A percentile compares a stretch with the other conserved stretches of the same genome.
Conservation (phyloP, 1,140 invertebrate genomes). For the Brachionus calyciflorus region DNA sequence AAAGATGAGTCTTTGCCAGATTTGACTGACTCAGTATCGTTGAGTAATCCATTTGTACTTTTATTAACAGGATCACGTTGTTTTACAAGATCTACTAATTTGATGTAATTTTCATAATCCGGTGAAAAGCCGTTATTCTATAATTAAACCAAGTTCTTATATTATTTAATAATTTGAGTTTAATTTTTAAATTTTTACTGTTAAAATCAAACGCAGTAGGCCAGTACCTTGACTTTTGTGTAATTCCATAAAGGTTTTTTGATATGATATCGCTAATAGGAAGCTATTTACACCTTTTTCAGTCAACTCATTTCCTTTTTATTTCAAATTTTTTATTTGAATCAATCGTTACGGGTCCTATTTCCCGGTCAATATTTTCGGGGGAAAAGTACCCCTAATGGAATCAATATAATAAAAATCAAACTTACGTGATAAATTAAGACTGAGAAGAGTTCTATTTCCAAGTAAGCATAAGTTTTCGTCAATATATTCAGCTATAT, state of each 20-base stretch:
- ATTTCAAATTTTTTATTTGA: no score
- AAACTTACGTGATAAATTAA: conserved; percentile 44
- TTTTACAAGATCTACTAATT: background rate
- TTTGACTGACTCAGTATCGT: conserved; percentile 4
- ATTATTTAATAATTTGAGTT: no score
- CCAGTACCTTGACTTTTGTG: conserved; percentile 30
- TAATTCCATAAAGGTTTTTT: conserved; percentile 37
- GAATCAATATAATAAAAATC: no score
- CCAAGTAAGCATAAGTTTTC: conserved; percentile 24
- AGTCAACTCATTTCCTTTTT: conserved; percentile 30
- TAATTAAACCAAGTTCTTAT: no score
- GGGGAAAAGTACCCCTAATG: no score
- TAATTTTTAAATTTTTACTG: background rate
- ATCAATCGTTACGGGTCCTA: no score
- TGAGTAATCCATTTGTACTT: background rate
- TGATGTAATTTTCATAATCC: conserved; percentile 11
- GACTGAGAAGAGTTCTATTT: conserved; percentile 20
- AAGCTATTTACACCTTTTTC: conserved; percentile 19
- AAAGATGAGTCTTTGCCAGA: conserved; percentile 36
- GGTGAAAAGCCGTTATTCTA: conserved; percentile 1
- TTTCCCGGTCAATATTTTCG: no score
- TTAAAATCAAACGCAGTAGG: conserved; percentile 3
- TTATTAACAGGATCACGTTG: conserved; percentile 35
- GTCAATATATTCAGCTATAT: conserved; percentile 34
- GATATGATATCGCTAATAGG: conserved; percentile 16